These are phyloP conservation scores for Halcyon malimbica DNA, from an alignment of 2,113 vertebrate species.

Conservation along the genomic window DNA sequence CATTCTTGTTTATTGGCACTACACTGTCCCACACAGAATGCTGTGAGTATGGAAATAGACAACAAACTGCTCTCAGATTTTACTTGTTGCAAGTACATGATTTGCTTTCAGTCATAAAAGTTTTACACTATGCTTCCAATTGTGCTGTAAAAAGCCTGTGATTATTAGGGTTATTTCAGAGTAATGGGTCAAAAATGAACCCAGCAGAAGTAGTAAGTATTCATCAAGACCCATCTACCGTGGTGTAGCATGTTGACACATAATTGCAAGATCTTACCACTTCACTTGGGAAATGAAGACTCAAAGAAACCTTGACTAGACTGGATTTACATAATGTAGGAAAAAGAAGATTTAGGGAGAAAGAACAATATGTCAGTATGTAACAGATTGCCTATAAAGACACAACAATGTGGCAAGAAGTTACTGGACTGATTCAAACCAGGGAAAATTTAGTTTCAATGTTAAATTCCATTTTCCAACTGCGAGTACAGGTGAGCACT, in stretches of 20 bases:
- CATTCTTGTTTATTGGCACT: neutral
- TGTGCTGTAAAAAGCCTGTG: neutral
- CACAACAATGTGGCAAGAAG: rapidly evolving
- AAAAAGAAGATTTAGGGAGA: neutral
- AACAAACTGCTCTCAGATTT: neutral
- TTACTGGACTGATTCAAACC: neutral
- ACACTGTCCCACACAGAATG: neutral
- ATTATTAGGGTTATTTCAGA: neutral
- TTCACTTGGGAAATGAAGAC: neutral
- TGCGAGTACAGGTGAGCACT: neutral
- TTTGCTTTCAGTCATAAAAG: neutral
- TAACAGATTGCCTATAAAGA: neutral
- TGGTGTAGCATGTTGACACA: neutral
- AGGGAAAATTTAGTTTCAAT: neutral
- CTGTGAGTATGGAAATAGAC: neutral
- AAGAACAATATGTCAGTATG: neutral
- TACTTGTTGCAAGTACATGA: neutral
- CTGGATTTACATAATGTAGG: neutral
- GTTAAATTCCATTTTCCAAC: neutral
- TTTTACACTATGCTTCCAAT: neutral
- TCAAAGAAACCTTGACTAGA: neutral
- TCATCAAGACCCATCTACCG: neutral
- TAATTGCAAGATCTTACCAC: neutral
- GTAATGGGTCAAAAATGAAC: neutral
- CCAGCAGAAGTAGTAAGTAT: neutral